A percentile compares a stretch with the other conserved stretches of the same genome.
These are phyloP conservation scores for Vultur gryphus DNA, from an alignment of 2,797 vertebrate genomes.

Conservation along the genomic window DNA sequence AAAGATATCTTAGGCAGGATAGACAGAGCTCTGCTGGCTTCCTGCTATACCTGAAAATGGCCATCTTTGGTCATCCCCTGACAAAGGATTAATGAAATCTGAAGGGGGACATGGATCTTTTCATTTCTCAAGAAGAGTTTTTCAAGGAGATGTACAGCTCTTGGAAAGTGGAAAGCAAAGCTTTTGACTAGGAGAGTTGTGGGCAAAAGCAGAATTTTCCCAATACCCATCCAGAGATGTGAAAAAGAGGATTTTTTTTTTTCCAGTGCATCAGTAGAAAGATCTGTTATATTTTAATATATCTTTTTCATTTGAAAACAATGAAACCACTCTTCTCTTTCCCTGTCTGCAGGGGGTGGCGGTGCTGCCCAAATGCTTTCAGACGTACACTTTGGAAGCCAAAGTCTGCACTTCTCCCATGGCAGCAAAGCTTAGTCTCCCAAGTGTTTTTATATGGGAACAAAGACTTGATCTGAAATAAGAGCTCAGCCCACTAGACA, in stretches of 20 bases:
- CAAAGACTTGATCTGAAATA: not conserved
- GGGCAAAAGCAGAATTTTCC: not conserved
- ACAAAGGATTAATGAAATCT: slow-evolving; percentile 27
- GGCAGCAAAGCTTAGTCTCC: not conserved
- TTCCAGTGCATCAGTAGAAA: not conserved
- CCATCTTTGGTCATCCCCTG: not conserved
- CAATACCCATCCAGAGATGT: not conserved
- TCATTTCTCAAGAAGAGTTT: not conserved
- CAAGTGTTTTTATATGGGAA: not conserved
- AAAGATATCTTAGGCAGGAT: not conserved
- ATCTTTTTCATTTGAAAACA: not conserved
- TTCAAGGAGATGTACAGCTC: not conserved
- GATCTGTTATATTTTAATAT: not conserved
- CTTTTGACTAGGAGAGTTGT: not conserved
- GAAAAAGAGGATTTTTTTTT: not conserved
- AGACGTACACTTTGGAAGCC: accelerated
- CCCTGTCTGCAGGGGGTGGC: not conserved
- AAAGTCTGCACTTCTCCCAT: not conserved
- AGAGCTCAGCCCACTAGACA: not conserved
- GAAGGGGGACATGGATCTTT: not conserved
- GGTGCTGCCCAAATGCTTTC: not conserved
- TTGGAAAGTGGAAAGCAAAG: not conserved
- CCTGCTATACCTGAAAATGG: not conserved
- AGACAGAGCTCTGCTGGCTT: slow-evolving; percentile 1
- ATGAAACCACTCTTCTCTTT: not conserved